These are phyloP conservation scores for Tragelaphus strepsiceros DNA, from an alignment of 2,113 vertebrate species.

Conservation along the genomic window DNA sequence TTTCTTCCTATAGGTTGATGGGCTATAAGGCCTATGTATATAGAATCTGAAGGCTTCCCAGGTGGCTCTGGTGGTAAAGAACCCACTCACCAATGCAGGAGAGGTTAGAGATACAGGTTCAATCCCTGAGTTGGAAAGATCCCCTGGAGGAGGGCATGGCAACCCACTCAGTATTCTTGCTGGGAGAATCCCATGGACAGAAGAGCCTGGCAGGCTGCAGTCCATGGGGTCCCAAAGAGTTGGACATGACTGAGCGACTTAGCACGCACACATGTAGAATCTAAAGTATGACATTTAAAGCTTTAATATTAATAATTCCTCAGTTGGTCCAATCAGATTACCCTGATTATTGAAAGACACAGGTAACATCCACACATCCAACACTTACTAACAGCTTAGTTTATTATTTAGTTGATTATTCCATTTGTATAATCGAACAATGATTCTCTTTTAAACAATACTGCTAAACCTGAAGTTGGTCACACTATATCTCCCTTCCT, in stretches of 20 bases:
- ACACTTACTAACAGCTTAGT: constrained; percentile 77
- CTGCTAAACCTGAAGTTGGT: constrained; percentile 71
- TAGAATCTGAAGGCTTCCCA: neutral
- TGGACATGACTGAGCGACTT: neutral
- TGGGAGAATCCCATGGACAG: neutral
- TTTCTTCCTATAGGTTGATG: neutral
- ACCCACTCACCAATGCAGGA: neutral
- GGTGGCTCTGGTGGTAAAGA: neutral
- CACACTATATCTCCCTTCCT: constrained; percentile 64
- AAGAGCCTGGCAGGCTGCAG: neutral
- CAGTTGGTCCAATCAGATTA: neutral
- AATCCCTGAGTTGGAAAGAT: neutral
- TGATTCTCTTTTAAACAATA: constrained; percentile 69
- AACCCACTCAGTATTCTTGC: neutral
- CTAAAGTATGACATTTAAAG: neutral
- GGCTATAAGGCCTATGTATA: neutral
- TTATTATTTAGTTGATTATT: constrained; percentile 82
- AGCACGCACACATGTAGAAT: neutral
- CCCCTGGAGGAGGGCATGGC: neutral
- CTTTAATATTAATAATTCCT: neutral
- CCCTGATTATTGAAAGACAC: neutral
- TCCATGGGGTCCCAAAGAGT: neutral
- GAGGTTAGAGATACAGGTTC: neutral
- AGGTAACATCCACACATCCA: constrained; percentile 47
- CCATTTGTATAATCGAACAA: constrained; percentile 73